Conservation (phyloP, 2,113 vertebrate species). For the Manacus vitellinus region DNA sequence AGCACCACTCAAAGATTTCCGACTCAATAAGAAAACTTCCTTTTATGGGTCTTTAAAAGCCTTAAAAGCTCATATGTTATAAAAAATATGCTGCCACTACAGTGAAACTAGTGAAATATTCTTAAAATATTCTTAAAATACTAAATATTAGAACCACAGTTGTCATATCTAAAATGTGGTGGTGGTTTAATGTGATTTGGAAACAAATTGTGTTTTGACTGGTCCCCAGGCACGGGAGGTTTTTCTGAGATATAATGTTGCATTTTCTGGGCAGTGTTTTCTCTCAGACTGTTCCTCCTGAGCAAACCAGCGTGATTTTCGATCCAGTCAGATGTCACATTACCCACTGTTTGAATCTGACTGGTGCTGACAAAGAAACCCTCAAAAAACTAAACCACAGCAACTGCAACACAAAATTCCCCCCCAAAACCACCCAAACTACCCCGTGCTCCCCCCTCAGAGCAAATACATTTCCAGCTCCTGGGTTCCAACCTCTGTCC, state of each 20-base stretch:
- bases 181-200: background rate
- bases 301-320: background rate
- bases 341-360: background rate
- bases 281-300: background rate
- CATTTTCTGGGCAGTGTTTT: background rate
- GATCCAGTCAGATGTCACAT: background rate
- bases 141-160: background rate
- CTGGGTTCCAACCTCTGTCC: background rate
- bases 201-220: background rate
- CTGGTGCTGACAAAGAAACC: background rate
- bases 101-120: background rate
- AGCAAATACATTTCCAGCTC: fast-evolving
- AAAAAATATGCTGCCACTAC: background rate
- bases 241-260: background rate
- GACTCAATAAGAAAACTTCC: background rate
- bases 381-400: background rate
- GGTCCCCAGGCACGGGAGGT: background rate
- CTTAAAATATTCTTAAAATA: background rate
- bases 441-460: background rate
- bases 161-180: background rate
- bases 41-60: background rate
- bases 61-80: background rate
- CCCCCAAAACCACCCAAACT: background rate
- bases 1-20: background rate
- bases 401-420: background rate